Percentiles rank a stretch among this genome's conserved stretches.
Evolutionary conservation across 2,797 vertebrate species (phyloP).

Genomic region (Coranthus polyacanthus): DNA sequence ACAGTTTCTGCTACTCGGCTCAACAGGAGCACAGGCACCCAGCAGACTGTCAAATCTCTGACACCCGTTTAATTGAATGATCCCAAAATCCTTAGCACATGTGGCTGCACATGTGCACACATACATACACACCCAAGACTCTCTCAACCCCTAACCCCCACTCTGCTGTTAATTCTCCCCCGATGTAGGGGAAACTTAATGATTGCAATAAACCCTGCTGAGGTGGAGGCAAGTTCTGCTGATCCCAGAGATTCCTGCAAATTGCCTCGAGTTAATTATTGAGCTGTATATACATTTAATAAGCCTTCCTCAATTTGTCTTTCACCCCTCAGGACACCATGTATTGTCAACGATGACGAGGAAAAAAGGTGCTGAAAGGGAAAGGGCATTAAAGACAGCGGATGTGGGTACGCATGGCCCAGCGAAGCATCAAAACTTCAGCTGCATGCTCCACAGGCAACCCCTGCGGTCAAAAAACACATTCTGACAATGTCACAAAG

Average conservation of each 20-base stretch:
- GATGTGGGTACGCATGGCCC: conserved; percentile 25
- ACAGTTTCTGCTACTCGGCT: conserved; percentile 60
- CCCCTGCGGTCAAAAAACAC: conserved; percentile 47
- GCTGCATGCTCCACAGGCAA: conserved; percentile 26
- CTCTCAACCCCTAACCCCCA: conserved; percentile 62
- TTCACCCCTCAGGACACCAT: conserved; percentile 74
- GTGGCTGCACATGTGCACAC: conserved; percentile 28
- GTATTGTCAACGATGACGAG: conserved; percentile 70
- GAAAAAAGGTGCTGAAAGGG: conserved; percentile 16
- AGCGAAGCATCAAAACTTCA: conserved; percentile 14
- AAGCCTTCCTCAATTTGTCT: conserved; percentile 80
- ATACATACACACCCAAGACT: conserved; percentile 11
- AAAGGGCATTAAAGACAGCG: conserved; percentile 17
- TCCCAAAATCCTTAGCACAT: conserved; percentile 72
- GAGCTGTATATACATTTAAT: conserved; percentile 84
- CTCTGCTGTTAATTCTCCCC: conserved; percentile 78
- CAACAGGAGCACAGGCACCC: conserved; percentile 66
- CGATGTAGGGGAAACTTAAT: conserved; percentile 76
- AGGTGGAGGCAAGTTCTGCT: conserved; percentile 85
- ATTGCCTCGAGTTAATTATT: conserved; percentile 88
- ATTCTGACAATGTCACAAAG: conserved; percentile 21
- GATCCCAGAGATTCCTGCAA: conserved; percentile 84
- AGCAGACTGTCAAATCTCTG: conserved; percentile 76
- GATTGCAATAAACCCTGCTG: conserved; percentile 85
- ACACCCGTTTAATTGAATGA: conserved; percentile 80